phyloP scores from a whole-genome alignment of 2,888 invertebrate species.

The Koerneria pararmatus region DNA sequence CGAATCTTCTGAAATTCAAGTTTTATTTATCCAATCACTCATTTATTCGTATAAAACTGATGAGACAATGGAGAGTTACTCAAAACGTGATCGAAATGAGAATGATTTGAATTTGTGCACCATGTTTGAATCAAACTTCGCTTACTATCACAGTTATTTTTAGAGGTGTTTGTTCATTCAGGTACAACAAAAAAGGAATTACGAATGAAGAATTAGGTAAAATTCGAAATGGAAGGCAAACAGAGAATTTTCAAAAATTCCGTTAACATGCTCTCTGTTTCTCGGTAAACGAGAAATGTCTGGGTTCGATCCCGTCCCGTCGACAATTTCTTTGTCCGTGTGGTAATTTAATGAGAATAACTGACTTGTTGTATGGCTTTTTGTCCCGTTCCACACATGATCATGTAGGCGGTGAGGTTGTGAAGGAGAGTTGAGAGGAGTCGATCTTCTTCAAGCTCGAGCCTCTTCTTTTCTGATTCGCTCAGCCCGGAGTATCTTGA shows the following conservation, averaged over 20 bases:
- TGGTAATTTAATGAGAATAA: too few relatives aligned
- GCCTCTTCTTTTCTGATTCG: constrained; percentile 70
- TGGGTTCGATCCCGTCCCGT: too few relatives aligned
- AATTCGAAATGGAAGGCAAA: background rate
- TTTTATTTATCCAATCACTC: too few relatives aligned
- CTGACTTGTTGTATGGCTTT: constrained; percentile 48
- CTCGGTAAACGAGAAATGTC: too few relatives aligned
- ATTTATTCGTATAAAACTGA: too few relatives aligned
- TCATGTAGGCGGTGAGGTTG: constrained; percentile 90
- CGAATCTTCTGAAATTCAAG: constrained; percentile 72
- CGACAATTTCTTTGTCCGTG: too few relatives aligned
- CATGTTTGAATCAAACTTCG: too few relatives aligned
- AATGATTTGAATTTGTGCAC: too few relatives aligned
- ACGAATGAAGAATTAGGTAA: background rate
- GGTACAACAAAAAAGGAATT: background rate
- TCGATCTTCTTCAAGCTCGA: constrained; percentile 96
- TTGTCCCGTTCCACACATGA: constrained; percentile 63
- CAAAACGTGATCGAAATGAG: too few relatives aligned
- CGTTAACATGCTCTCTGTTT: too few relatives aligned
- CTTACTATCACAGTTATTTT: too few relatives aligned
- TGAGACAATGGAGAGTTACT: too few relatives aligned
- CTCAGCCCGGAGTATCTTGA: constrained; percentile 50
- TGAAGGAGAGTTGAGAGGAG: constrained; percentile 89
- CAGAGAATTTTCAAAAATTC: background rate
- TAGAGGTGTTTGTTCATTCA: background rate